These are phyloP conservation scores for Apus apus DNA, from an alignment of 2,113 vertebrate genomes.

Conservation along the genomic window DNA sequence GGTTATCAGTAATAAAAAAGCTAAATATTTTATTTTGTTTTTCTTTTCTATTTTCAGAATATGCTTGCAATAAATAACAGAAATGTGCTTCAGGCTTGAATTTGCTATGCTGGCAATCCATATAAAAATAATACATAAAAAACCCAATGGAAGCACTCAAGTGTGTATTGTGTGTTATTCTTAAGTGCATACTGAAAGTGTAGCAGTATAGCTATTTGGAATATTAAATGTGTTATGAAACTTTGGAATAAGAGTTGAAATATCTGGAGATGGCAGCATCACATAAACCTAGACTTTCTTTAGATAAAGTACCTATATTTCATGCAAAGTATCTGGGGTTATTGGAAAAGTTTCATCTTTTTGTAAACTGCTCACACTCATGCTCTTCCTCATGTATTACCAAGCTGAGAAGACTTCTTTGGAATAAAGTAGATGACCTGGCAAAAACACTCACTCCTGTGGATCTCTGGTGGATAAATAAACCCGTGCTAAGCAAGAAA, in stretches of 20 bases:
- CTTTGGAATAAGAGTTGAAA: not conserved
- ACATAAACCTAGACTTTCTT: not conserved
- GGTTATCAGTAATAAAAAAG: constrained; percentile 14
- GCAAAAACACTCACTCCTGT: not conserved
- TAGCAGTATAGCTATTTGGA: not conserved
- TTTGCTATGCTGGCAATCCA: not conserved
- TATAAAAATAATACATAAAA: constrained; percentile 18
- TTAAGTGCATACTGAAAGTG: not conserved
- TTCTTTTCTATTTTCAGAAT: constrained; percentile 4
- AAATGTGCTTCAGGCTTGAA: constrained; percentile 22
- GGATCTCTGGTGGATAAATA: not conserved
- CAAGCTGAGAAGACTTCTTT: not conserved
- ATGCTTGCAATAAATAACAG: constrained; percentile 10
- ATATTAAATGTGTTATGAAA: not conserved
- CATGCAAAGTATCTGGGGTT: not conserved
- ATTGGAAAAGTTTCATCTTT: not conserved
- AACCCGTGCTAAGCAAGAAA: not conserved
- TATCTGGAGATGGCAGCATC: not conserved
- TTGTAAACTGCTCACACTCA: not conserved
- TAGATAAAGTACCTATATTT: not conserved
- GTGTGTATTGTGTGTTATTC: constrained; percentile 9
- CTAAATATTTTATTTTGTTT: not conserved
- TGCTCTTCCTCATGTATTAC: not conserved
- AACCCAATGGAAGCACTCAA: not conserved
- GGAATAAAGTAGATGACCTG: not conserved